Evolutionary conservation across 2,113 vertebrate genomes (phyloP).

Genomic region (Mellivora capensis): DNA sequence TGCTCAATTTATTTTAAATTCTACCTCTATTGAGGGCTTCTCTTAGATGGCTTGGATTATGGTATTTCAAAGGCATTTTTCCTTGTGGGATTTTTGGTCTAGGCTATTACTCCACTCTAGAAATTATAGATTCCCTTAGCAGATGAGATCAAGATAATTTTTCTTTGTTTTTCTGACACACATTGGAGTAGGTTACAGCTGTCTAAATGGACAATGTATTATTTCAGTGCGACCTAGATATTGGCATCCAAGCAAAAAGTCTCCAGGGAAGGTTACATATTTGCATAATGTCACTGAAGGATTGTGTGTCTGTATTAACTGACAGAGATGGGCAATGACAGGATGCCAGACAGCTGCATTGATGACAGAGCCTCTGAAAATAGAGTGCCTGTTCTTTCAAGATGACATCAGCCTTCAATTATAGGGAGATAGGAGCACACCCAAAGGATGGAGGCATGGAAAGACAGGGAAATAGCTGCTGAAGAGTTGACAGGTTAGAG

Average conservation of each 20-base stretch:
- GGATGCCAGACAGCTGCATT: conserved; percentile 50
- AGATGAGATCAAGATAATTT: conserved; percentile 33
- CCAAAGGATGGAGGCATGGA: not conserved
- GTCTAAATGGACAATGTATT: conserved; percentile 34
- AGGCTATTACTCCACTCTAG: not conserved
- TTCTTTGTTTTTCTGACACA: conserved; percentile 14
- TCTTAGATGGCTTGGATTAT: not conserved
- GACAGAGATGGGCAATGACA: conserved; percentile 53
- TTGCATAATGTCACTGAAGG: conserved; percentile 66
- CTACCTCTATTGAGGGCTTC: not conserved
- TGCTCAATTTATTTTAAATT: not conserved
- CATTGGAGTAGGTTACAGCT: conserved; percentile 16
- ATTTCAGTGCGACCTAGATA: conserved; percentile 35
- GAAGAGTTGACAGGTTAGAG: not conserved
- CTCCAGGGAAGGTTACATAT: conserved; percentile 63
- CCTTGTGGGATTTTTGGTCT: not conserved
- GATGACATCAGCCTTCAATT: conserved; percentile 65
- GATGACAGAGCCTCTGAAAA: conserved; percentile 65
- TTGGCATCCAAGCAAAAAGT: conserved; percentile 49
- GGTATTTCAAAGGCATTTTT: not conserved
- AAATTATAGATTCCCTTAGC: conserved; percentile 21
- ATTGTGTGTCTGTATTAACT: conserved; percentile 58
- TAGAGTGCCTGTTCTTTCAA: conserved; percentile 8
- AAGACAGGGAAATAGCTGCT: not conserved
- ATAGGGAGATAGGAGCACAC: not conserved